Base-by-base conservation (phyloP, 2,888 invertebrate species). In the Lacanobia oleracea region DNA sequence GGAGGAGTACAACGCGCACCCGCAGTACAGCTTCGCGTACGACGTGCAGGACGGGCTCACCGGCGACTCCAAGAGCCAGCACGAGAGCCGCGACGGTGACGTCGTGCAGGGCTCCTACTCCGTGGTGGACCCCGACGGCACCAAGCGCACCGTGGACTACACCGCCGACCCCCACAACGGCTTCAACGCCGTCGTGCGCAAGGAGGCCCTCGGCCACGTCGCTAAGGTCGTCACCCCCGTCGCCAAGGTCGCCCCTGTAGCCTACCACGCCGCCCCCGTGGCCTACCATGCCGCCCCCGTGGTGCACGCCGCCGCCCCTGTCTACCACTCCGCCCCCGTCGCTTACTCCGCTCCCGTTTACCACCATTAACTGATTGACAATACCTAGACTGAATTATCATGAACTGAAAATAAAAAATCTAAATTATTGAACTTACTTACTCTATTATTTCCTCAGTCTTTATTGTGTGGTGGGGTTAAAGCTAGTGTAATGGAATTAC, bases 51-150 rank as follows among this genome's bases (percentile, higher is more conserved):
- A 96, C 77, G 90, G 90, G 63, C 90, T 94, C 82, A 95, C 96
- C 63, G 96, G 96, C 37, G 96, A 96, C 89, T 93, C 90, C 57
- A 96, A 96, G 87, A 92, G 90, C 86, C 96, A 96, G 85, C 91
- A 93, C 71, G 96, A 96, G 87, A 91, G 88, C 65, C 94, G 96
- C 74, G 93, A 93, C 64, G 96, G 96, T 71, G 96, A 96, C 79
- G 94, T 95, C 43, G 96, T 96, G 27, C 93, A 94, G 77, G 96
- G 96, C 45, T 93, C 94, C 63, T 96, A 96, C 92, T 96, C 96
- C 67, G 87, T 96, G 33, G 91, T 92, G 16, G 96, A 96, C 78
- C 91, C 96, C 50, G 96, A 96, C 79, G 96, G 96, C 78, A 93
- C 91, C 86, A 93, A 93, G 88, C 94, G 96, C 77, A 95, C 93